phyloP scores from a whole-genome alignment of 1,140 invertebrate species.

The Araneus ventricosus region DNA sequence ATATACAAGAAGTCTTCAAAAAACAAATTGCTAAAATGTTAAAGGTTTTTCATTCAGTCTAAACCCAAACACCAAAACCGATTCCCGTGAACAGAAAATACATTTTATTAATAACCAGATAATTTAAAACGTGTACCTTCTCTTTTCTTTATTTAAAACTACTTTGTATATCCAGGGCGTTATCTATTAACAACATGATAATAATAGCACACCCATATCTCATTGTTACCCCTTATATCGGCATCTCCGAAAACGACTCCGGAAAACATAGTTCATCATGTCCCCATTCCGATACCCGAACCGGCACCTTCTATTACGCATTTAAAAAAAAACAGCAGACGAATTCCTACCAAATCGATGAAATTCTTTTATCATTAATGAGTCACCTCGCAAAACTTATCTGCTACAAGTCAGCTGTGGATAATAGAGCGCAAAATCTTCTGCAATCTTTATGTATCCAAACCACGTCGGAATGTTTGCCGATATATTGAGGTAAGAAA shows the following conservation, averaged over 20 bases:
- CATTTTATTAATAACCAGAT: neutral
- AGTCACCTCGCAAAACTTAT: slow-evolving; percentile 20
- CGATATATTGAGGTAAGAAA: slow-evolving; percentile 60
- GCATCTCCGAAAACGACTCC: neutral
- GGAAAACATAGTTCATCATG: slow-evolving; percentile 4
- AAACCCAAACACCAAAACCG: too few relatives aligned
- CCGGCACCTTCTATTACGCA: neutral
- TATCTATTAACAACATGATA: neutral
- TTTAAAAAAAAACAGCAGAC: neutral
- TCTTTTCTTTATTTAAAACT: neutral
- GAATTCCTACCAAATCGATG: neutral
- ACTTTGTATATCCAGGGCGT: neutral
- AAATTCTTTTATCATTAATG: slow-evolving; percentile 41
- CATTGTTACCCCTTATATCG: neutral
- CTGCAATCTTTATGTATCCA: neutral
- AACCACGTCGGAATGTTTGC: slow-evolving; percentile 34
- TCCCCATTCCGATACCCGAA: neutral
- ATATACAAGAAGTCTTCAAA: too few relatives aligned
- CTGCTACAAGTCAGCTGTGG: slow-evolving; percentile 32
- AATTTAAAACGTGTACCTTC: neutral
- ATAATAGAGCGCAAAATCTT: neutral
- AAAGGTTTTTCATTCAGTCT: too few relatives aligned
- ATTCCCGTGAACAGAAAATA: too few relatives aligned
- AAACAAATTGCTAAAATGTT: too few relatives aligned
- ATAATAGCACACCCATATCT: neutral